These are phyloP conservation scores for Mastacembelus armatus DNA, from an alignment of 2,797 vertebrate genomes.

Conservation along the genomic window DNA sequence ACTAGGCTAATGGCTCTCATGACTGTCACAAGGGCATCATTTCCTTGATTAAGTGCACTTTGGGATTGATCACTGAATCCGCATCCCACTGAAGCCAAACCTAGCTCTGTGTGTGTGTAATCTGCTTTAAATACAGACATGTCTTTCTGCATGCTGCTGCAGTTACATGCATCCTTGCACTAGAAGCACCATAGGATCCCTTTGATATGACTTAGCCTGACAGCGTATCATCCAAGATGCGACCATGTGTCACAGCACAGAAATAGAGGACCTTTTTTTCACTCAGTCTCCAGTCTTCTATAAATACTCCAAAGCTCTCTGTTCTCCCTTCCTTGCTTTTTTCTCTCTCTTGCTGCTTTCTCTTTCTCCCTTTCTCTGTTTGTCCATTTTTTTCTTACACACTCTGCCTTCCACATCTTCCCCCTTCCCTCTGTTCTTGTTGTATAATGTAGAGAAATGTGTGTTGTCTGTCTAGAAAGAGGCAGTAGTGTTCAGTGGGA, in stretches of 20 bases:
- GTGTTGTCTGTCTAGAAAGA: conserved; percentile 29
- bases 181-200: conserved; percentile 33
- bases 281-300: conserved; percentile 69
- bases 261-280: conserved; percentile 77
- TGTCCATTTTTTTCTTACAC: neutral
- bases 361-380: conserved; percentile 6
- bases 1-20: conserved; percentile 28
- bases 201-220: conserved; percentile 70
- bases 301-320: conserved; percentile 75
- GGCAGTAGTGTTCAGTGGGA: conserved; percentile 8
- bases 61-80: conserved; percentile 4
- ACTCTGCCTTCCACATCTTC: conserved; percentile 48
- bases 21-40: conserved; percentile 42
- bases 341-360: conserved; percentile 28
- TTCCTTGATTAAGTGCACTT: conserved; percentile 47
- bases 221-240: conserved; percentile 66
- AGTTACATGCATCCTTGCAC: conserved; percentile 23
- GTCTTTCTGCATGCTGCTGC: conserved; percentile 20
- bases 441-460: conserved; percentile 35
- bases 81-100: conserved; percentile 23
- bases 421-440: conserved; percentile 27
- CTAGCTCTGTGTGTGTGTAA: conserved; percentile 7
- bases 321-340: conserved; percentile 29
- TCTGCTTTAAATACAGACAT: conserved; percentile 27
- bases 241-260: conserved; percentile 59